Base-by-base conservation (phyloP, 2,888 invertebrate species). In the Cylindroiulus punctatus region DNA sequence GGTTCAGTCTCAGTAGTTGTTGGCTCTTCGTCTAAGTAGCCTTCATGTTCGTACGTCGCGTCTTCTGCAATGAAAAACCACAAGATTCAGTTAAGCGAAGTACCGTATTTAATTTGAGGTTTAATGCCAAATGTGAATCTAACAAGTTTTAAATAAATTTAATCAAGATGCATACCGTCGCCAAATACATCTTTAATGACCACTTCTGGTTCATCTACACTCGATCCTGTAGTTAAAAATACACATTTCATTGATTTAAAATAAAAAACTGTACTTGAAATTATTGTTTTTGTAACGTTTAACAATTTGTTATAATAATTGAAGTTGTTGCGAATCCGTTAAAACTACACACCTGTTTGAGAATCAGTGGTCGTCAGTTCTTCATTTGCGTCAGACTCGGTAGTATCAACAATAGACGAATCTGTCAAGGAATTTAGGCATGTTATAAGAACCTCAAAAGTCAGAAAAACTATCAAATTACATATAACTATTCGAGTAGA, bases 111-210 rank as follows among this genome's bases (percentile, higher is more conserved):
- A 83, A 17, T 12, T 32, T 12, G 1, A 8, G 44, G 8, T 44
- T 14, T 10, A 26, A 81, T 19, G 81, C 81, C 10, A 81, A 19
- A 36, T 36, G 36, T 4, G 36, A 36, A 32, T 30, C n/a, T 14
- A 14, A 81, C 32, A 81, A 81, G 22, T 81, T n/a, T 3, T n/a
- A 14, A 1, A 81, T 19, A 84, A 5, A 40, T 42, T 84, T 19
- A 22, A n/a, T 84, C n/a, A 81, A 7, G 81, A 12, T 19, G 0
- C 65, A 30, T 86, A 87, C 87, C 84, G 47, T 87, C 82, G 42
- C 47, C 76, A 52, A 87, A 87, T 4, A 87, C 85, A 76, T 87
- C 87, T 36, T 87, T 87, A 12, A 87, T 85, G 10, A 85, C 30
- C 26, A 87, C 87, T 81, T 87, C 85, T 85, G 76, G 87, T 30